Conservation (phyloP, 2,797 vertebrate genomes). For the Sphenopsis melanotis region DNA sequence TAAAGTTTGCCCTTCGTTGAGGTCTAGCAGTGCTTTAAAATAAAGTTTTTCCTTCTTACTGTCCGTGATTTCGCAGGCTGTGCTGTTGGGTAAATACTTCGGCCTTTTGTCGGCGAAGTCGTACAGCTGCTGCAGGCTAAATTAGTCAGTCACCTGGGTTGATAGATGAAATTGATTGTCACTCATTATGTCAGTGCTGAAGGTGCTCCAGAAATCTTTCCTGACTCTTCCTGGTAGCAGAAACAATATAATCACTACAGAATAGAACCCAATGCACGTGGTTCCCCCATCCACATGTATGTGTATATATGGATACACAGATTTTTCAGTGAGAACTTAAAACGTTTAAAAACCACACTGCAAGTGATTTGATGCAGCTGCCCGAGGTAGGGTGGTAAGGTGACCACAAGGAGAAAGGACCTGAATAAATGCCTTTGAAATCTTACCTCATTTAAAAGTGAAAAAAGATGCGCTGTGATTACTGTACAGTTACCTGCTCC, state of each 20-base stretch:
- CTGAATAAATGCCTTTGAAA: not conserved
- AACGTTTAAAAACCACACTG: fast-evolving
- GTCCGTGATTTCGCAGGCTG: fast-evolving
- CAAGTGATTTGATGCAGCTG: not conserved
- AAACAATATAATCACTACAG: not conserved
- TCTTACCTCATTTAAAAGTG: not conserved
- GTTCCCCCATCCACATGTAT: fast-evolving
- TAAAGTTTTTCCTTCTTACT: fast-evolving
- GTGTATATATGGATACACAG: not conserved
- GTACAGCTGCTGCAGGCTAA: not conserved
- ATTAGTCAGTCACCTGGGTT: no score
- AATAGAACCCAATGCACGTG: fast-evolving
- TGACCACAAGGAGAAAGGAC: not conserved
- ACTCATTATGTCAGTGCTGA: fast-evolving
- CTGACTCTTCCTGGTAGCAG: not conserved
- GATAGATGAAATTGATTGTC: not conserved
- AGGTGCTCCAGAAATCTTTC: not conserved
- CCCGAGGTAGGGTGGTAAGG: not conserved
- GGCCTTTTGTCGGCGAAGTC: fast-evolving
- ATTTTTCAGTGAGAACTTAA: not conserved
- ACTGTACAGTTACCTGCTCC: not conserved
- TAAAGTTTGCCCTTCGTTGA: not conserved
- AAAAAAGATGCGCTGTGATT: fast-evolving
- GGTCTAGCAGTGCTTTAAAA: not conserved
- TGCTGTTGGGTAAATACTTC: not conserved